These are phyloP conservation scores for Epinephelus lanceolatus DNA, from an alignment of 2,113 vertebrate species.

Conservation along the genomic window DNA sequence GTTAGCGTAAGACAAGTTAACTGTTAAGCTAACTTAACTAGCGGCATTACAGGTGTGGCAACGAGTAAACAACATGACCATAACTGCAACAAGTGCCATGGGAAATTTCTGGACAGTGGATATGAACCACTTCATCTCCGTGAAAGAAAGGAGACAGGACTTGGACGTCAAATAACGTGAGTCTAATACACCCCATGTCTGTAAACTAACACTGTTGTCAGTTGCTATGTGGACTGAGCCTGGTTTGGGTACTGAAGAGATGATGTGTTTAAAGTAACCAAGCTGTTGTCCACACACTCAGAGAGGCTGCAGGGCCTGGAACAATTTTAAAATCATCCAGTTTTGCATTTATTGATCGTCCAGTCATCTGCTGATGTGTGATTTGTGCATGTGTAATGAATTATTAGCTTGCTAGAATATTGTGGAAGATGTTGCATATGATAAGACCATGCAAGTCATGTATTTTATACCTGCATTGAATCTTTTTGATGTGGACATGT, in stretches of 20 bases:
- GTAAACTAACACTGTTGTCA: neutral
- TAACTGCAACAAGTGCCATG: too few species aligned
- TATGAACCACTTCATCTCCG: neutral
- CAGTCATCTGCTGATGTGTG: neutral
- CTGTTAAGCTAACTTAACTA: neutral
- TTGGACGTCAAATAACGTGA: neutral
- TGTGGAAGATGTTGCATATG: neutral
- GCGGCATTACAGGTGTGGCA: neutral
- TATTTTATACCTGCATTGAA: neutral
- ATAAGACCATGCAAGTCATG: neutral
- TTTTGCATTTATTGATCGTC: neutral
- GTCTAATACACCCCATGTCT: neutral
- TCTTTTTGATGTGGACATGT: neutral
- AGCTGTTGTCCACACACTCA: neutral
- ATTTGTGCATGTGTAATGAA: neutral
- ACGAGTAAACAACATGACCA: neutral
- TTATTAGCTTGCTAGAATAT: neutral
- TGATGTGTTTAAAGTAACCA: neutral
- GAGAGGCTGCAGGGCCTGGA: neutral
- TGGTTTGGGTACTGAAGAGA: neutral
- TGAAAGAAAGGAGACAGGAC: neutral
- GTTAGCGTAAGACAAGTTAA: too few species aligned
- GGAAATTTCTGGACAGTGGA: neutral
- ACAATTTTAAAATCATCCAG: neutral
- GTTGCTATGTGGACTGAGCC: neutral